Conservation (phyloP, 2,888 invertebrate genomes). For the Agrochola lychnidis region DNA sequence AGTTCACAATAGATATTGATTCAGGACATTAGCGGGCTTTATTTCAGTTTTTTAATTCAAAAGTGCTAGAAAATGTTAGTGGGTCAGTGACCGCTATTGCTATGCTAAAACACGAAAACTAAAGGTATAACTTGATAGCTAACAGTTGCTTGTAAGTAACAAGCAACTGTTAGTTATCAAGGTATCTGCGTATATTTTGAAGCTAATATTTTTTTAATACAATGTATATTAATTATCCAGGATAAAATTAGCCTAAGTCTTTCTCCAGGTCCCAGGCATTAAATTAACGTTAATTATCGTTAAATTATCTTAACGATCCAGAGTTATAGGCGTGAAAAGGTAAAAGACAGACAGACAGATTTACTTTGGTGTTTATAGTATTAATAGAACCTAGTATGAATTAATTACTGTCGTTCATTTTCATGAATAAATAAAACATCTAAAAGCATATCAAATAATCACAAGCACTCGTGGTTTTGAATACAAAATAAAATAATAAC, state of each 20-base stretch:
- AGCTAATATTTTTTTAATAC: too few relatives aligned
- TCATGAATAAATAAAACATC: neutral
- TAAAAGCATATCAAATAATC: neutral
- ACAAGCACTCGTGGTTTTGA: neutral
- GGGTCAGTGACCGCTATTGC: too few relatives aligned
- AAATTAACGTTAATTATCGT: neutral
- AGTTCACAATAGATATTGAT: too few relatives aligned
- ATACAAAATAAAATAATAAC: slow-evolving; percentile 4
- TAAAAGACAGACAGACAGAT: neutral
- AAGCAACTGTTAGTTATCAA: too few relatives aligned
- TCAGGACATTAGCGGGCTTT: too few relatives aligned
- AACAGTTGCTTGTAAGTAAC: neutral
- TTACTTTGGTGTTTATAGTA: neutral
- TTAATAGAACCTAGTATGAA: neutral
- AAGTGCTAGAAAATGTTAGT: too few relatives aligned
- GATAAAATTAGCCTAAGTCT: neutral
- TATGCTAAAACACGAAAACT: too few relatives aligned
- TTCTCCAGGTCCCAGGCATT: neutral
- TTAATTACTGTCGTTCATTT: neutral
- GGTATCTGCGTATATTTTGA: neutral
- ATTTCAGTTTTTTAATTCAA: too few relatives aligned
- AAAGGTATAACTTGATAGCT: neutral
- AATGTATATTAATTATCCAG: neutral
- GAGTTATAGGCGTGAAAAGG: neutral
- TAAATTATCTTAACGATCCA: neutral